These are phyloP conservation scores for Drosophila nebulosa DNA, from an alignment of 1,140 invertebrate genomes.

Conservation along the genomic window DNA sequence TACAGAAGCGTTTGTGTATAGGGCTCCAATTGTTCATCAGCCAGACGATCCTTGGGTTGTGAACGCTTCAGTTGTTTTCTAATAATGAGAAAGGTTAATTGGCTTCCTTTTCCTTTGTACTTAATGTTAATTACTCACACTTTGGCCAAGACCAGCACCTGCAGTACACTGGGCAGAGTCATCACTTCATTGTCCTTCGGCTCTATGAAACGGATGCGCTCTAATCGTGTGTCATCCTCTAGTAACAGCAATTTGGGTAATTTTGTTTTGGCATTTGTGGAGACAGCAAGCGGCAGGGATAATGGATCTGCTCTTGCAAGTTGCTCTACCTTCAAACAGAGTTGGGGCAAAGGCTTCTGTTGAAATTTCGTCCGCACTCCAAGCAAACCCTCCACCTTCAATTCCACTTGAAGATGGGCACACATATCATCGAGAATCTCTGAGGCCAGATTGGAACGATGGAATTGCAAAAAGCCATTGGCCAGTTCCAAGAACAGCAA, in stretches of 20 bases:
- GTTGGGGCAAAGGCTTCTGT: slow-evolving; percentile 89
- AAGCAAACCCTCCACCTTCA: slow-evolving; percentile 86
- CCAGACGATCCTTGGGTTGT: slow-evolving; percentile 89
- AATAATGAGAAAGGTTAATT: slow-evolving; percentile 2
- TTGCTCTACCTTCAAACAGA: slow-evolving; percentile 84
- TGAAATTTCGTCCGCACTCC: slow-evolving; percentile 96
- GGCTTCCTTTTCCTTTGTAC: no score
- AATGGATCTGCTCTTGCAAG: slow-evolving; percentile 40
- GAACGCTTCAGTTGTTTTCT: slow-evolving; percentile 85
- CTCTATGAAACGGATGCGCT: slow-evolving; percentile 88
- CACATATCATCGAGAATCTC: slow-evolving; percentile 85
- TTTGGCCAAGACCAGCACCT: slow-evolving; percentile 88
- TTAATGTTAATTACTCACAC: slow-evolving; percentile 84
- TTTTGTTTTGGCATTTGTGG: slow-evolving; percentile 81
- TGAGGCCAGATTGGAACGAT: slow-evolving; percentile 86
- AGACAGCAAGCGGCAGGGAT: slow-evolving; percentile 80
- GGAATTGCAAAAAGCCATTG: slow-evolving; percentile 88
- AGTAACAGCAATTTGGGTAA: slow-evolving; percentile 86
- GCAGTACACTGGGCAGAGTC: slow-evolving; percentile 87
- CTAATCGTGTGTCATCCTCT: slow-evolving; percentile 92
- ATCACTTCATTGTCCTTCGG: slow-evolving; percentile 82
- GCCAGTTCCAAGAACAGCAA: slow-evolving; percentile 88
- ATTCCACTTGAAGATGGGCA: slow-evolving; percentile 84
- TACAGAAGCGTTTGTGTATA: slow-evolving; percentile 87
- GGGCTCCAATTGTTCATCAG: slow-evolving; percentile 89